Base-by-base conservation (phyloP, 1,140 invertebrate genomes). In the Chrysomallon squamiferum region DNA sequence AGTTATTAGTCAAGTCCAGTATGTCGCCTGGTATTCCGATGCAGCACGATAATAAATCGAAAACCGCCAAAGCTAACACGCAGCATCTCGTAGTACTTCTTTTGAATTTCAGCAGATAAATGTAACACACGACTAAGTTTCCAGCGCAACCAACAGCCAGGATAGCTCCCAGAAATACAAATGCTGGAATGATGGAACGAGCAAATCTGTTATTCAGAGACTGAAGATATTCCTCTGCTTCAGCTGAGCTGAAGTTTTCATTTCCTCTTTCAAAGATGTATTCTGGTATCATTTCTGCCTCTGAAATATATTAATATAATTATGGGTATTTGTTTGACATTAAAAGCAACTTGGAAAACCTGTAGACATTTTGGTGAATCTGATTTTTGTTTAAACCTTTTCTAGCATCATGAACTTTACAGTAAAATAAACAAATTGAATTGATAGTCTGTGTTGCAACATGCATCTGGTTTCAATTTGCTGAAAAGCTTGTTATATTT, bases 1-100 rank as follows among this genome's bases (percentile, higher is more conserved):
- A 60, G 33, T 38, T 35, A 15, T 27, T 15, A 0, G 7, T 18
- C 38, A 65, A 59, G 47, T 65, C 63, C 9, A 33, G 43, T 9
- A 65, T 65, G 7, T 65, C 63, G n/a, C 20, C 45, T 2, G 63
- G 63, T 43, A 65, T 65, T 15, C 20, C 11, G 6, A 65, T 33
- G 2, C 5, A 45, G 27, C 63, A 65, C 13, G 25, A n/a, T n/a
- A 65, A n/a, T 18, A 65, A 22, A 45, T 65, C 63, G 29, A 50
- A 59, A 18, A 59, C 56, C 2, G 63, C 63, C 33, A 65, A n/a
- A 9, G 30, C 11, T 11, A 59, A 13, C 27, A 65, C 50, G 20
- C 47, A 59, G 32, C 49, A 59, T 54, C 54, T 11, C 15, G 38
- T 35, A n/a, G 45, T 59, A 3, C 35, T 27, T 27, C n/a, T 6